A percentile compares a stretch with the other conserved stretches of the same genome.
Evolutionary conservation across 2,113 vertebrate genomes (phyloP).

Genomic region (Eulemur rufifrons): DNA sequence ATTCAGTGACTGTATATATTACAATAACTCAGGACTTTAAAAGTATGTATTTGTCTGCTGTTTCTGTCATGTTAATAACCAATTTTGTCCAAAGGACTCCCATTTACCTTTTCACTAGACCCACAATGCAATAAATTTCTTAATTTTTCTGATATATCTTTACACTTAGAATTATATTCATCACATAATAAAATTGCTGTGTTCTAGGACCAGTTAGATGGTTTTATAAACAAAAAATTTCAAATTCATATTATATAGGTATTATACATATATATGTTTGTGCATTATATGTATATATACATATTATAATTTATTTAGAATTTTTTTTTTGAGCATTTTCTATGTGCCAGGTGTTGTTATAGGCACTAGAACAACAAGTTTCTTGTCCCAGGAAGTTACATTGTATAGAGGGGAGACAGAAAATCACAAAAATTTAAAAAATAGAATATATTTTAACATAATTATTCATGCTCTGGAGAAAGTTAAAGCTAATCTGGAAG

Average conservation of each 20-base stretch:
- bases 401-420: background rate
- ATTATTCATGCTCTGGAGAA: background rate
- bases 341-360: background rate
- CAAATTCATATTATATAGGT: background rate
- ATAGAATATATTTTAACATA: background rate
- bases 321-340: background rate
- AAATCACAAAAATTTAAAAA: background rate
- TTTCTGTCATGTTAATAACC: constrained; percentile 45
- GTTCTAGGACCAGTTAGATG: background rate
- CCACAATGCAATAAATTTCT: background rate
- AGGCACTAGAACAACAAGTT: background rate
- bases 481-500: background rate
- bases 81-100: constrained; percentile 2
- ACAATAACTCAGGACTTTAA: constrained; percentile 50
- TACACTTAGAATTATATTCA: background rate
- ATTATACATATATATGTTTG: rapidly evolving
- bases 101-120: background rate
- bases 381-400: background rate
- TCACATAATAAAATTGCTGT: background rate
- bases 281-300: background rate
- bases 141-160: background rate
- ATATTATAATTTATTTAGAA: background rate
- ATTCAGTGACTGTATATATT: constrained; percentile 51
- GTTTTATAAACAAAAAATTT: background rate
- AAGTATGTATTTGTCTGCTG: constrained; percentile 32